These are phyloP conservation scores for Tiliacea aurago DNA, from an alignment of 2,888 invertebrate species.

Conservation along the genomic window DNA sequence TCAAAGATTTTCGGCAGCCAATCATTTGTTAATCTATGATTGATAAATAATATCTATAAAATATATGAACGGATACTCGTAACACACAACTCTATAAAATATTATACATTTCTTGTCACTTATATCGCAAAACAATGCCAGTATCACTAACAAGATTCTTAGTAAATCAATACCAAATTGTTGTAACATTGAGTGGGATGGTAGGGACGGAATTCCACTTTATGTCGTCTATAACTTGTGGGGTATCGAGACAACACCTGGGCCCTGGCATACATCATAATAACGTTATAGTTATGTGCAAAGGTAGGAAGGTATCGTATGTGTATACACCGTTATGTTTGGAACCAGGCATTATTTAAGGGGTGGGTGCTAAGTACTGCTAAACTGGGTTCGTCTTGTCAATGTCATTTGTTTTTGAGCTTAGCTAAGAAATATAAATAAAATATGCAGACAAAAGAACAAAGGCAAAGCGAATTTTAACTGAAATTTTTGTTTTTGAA, in stretches of 20 bases:
- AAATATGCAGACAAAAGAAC: not conserved
- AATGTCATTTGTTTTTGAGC: not conserved
- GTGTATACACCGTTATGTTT: constrained; percentile 14
- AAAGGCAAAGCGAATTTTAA: not conserved
- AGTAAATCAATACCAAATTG: constrained; percentile 60
- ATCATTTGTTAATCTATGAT: too few species aligned
- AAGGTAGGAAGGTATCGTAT: constrained; percentile 19
- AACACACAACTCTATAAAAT: not conserved
- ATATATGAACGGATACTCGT: too few species aligned
- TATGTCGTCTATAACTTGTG: constrained; percentile 68
- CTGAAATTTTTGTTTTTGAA: not conserved
- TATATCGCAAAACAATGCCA: constrained; percentile 6
- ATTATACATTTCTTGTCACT: not conserved
- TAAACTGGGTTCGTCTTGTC: constrained; percentile 3
- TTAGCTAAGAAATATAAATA: not conserved
- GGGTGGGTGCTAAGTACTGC: not conserved
- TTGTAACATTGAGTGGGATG: constrained; percentile 47
- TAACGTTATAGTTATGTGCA: constrained; percentile 58
- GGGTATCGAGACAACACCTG: constrained; percentile 64
- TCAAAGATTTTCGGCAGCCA: too few species aligned
- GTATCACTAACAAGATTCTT: constrained; percentile 51
- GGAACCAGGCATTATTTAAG: constrained; percentile 19
- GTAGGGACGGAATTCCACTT: constrained; percentile 62
- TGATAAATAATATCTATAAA: too few species aligned
- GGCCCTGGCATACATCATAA: constrained; percentile 63